Base-by-base conservation (phyloP, 2,888 invertebrate species). In the Chaitophorus viminalis region DNA sequence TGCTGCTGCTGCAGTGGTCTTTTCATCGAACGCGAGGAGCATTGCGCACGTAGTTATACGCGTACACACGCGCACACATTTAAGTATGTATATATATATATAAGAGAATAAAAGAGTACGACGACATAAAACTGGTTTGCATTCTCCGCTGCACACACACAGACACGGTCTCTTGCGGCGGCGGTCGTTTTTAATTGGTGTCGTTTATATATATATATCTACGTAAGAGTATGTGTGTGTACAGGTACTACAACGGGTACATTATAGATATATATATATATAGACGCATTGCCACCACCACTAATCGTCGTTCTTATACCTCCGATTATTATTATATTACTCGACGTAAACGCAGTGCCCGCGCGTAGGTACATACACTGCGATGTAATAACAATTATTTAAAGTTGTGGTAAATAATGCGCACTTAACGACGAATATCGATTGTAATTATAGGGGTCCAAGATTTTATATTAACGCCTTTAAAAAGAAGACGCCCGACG, bases 51-150 rank as follows among this genome's bases (percentile, higher is more conserved):
- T 14, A n/a, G n/a, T 46, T 46, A 46, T 46, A 46, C 46, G 18
- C 33, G 36, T 36, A 36, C 33, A 18, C 5, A 31, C 33, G 33
- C 33, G n/a, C 36, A 36, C 36, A 9, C 11, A 14, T 14, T 14
- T 3, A 14, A 11, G 68, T 29, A 68, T 14, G 29, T 9, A 2
- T 25, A 4, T 68, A 9, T 68, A n/a, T n/a, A 29, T 39, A 39
- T 8, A 68, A 14, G 68, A 29, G 11, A 29, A 29, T 68, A 68
- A 0, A 46, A 76, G 76, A 76, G 76, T 76, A 65, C 36, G 54
- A 78, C 72, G 79, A 86, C 70, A 81, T 70, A 31, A 87, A 87
- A 87, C 86, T 87, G 86, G 86, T 87, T 87, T 87, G 79, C 86
- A 65, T 87, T 79, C 79, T 72, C 79, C 52, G 14, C 70, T 8